phyloP scores from a whole-genome alignment of 2,797 vertebrate species.

The Argyrosomus regius region DNA sequence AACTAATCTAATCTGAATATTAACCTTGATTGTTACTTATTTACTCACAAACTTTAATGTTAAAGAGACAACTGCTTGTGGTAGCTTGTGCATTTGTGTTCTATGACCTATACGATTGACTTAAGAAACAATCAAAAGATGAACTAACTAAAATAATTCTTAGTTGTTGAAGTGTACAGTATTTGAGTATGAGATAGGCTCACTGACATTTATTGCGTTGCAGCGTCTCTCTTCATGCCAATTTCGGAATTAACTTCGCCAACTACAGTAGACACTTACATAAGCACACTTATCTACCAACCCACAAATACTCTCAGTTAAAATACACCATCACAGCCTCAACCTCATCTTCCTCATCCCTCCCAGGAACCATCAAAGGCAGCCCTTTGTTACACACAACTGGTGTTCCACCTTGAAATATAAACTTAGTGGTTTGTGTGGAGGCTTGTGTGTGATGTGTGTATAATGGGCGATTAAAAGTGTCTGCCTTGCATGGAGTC shows the following conservation, averaged over 20 bases:
- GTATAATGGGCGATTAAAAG: neutral
- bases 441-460: neutral
- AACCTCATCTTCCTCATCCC: neutral
- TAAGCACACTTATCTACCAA: conserved; percentile 8
- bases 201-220: conserved; percentile 2
- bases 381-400: conserved; percentile 6
- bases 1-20: neutral
- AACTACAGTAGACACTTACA: neutral
- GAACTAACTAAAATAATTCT: neutral
- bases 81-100: neutral
- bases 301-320: conserved; percentile 11
- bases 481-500: neutral
- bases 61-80: neutral
- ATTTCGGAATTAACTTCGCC: conserved; percentile 4
- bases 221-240: neutral
- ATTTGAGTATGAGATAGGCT: neutral
- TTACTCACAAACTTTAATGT: neutral
- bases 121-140: neutral
- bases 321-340: conserved; percentile 8
- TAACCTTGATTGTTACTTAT: neutral
- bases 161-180: neutral
- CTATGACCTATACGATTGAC: neutral
- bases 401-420: conserved; percentile 15
- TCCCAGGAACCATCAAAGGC: conserved; percentile 14
- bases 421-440: conserved; percentile 13